phyloP scores from a whole-genome alignment of 2,797 vertebrate genomes.

The Denticeps clupeoides region DNA sequence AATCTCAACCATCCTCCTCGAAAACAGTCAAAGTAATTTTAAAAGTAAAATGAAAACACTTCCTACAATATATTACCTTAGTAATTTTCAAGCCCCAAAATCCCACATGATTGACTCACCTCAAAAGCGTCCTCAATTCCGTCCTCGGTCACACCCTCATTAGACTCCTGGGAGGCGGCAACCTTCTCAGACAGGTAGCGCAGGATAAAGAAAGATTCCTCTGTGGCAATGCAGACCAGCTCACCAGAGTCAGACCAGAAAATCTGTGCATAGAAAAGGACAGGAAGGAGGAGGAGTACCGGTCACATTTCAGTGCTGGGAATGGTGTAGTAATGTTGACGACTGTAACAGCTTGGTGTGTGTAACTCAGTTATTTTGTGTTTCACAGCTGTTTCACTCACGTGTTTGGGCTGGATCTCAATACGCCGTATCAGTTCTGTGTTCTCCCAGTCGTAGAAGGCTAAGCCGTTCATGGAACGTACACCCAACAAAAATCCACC shows the following conservation, averaged over 20 bases:
- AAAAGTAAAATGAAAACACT: no score
- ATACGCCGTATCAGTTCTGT: constrained; percentile 93
- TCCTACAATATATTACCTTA: background rate
- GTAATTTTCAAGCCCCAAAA: no score
- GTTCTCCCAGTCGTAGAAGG: constrained; percentile 97
- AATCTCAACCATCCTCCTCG: background rate
- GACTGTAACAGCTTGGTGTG: no score
- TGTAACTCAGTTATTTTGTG: background rate
- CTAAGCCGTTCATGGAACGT: constrained; percentile 86
- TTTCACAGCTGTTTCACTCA: constrained; percentile 41
- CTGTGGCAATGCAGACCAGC: constrained; percentile 93
- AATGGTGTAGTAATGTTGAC: no score
- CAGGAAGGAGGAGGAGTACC: background rate
- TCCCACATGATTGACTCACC: constrained; percentile 43
- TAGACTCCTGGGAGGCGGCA: constrained; percentile 85
- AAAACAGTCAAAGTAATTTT: no score
- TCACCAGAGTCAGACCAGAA: constrained; percentile 99
- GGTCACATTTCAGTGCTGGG: background rate
- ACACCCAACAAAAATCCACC: constrained; percentile 91
- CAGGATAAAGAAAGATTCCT: constrained; percentile 97
- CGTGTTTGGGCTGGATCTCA: constrained; percentile 96
- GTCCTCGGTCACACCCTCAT: constrained; percentile 92
- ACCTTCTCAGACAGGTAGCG: constrained; percentile 93
- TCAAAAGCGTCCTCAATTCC: constrained; percentile 98
- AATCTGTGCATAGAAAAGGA: constrained; percentile 58